Conservation (phyloP, 2,113 vertebrate genomes). For the Ptyas mucosa region DNA sequence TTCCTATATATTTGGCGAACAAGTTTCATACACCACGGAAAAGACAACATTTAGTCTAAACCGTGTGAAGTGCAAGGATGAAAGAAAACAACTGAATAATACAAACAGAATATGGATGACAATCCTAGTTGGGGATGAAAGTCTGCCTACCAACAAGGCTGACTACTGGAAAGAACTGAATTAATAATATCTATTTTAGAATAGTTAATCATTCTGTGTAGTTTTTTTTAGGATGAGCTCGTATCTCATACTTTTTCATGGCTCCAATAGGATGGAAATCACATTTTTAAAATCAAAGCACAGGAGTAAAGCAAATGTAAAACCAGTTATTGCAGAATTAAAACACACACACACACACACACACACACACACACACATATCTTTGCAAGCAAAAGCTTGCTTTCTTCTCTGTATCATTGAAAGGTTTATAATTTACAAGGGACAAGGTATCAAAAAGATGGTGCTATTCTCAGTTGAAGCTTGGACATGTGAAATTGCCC, state of each 20-base stretch:
- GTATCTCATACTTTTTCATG: background rate
- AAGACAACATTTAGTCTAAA: constrained; percentile 1
- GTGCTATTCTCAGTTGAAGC: background rate
- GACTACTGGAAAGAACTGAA: background rate
- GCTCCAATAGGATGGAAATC: background rate
- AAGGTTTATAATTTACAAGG: background rate
- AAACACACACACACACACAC: background rate
- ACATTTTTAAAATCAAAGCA: background rate
- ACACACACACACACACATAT: background rate
- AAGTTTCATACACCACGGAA: background rate
- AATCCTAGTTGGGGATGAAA: background rate
- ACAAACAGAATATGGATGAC: background rate
- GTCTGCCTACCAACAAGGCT: background rate
- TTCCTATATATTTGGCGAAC: background rate
- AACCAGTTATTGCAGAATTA: background rate
- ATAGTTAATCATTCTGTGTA: background rate
- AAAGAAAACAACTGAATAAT: background rate
- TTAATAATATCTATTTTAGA: background rate
- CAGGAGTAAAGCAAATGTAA: background rate
- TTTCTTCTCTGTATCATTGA: background rate
- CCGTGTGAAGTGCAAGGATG: background rate
- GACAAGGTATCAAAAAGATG: background rate
- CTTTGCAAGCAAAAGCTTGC: background rate
- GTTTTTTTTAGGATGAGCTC: background rate
- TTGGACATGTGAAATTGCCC: background rate